Evolutionary conservation across 2,113 vertebrate species (phyloP).

Genomic region (Proteles cristata): DNA sequence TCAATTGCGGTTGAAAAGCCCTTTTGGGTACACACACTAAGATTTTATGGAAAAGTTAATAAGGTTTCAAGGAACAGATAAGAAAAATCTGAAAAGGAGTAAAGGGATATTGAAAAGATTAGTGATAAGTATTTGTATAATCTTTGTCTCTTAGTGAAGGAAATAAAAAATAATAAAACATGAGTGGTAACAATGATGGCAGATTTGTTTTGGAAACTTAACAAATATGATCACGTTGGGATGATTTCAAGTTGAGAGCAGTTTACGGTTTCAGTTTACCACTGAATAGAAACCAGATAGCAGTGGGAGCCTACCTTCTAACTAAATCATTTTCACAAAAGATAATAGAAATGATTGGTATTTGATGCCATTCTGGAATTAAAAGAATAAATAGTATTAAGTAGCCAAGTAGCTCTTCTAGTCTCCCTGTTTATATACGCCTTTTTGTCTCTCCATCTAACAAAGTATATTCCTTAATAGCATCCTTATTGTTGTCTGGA

Average conservation of each 20-base stretch:
- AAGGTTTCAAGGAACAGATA: not conserved
- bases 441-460: not conserved
- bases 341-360: not conserved
- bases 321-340: not conserved
- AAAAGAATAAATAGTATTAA: not conserved
- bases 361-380: not conserved
- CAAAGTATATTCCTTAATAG: not conserved
- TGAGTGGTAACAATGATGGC: not conserved
- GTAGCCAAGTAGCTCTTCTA: not conserved
- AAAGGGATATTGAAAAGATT: not conserved
- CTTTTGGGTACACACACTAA: not conserved
- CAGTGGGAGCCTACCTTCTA: not conserved
- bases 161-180: slow-evolving; percentile 2
- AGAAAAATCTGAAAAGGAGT: not conserved
- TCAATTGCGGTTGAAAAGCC: not conserved
- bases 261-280: not conserved
- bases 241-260: not conserved
- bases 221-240: not conserved
- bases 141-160: not conserved
- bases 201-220: not conserved
- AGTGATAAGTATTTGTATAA: not conserved
- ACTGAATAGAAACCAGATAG: not conserved
- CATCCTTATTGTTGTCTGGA: not conserved
- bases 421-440: not conserved
- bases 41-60: not conserved